phyloP scores from a whole-genome alignment of 2,888 invertebrate species.

The Cephus pygmeus region DNA sequence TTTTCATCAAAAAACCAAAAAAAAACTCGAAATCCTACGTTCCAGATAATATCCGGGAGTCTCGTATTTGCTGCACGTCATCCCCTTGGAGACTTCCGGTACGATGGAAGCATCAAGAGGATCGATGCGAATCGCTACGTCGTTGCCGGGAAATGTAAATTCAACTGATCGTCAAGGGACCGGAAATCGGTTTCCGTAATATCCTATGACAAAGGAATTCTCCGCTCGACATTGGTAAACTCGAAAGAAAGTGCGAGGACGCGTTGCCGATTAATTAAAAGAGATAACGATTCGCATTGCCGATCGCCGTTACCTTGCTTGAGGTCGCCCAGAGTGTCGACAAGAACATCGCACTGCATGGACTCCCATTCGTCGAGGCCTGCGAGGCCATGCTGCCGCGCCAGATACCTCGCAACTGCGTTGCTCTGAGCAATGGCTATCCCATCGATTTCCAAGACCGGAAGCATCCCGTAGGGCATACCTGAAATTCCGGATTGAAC shows the following conservation, averaged over 20 bases:
- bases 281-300: not conserved
- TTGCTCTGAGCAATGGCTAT: slow-evolving; percentile 69
- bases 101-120: not conserved
- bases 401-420: slow-evolving; percentile 71
- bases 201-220: not conserved
- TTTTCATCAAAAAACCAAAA: too few relatives aligned
- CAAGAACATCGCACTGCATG: slow-evolving; percentile 70
- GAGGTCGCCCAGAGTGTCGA: slow-evolving; percentile 70
- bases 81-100: not conserved
- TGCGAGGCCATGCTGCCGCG: slow-evolving; percentile 67
- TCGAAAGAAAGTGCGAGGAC: not conserved
- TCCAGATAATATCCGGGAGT: not conserved
- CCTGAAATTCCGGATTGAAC: slow-evolving; percentile 57
- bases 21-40: too few relatives aligned
- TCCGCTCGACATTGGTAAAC: too few relatives aligned
- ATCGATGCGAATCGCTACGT: not conserved
- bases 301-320: slow-evolving; percentile 65
- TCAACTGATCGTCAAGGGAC: not conserved
- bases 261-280: not conserved
- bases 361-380: slow-evolving; percentile 71
- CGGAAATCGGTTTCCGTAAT: not conserved
- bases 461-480: slow-evolving; percentile 71
- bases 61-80: not conserved
- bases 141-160: not conserved
- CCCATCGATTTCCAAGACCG: slow-evolving; percentile 72